A percentile compares a stretch with the other conserved stretches of the same genome.
phyloP scores from a whole-genome alignment of 2,888 invertebrate genomes.

The Perizoma affinitatum region DNA sequence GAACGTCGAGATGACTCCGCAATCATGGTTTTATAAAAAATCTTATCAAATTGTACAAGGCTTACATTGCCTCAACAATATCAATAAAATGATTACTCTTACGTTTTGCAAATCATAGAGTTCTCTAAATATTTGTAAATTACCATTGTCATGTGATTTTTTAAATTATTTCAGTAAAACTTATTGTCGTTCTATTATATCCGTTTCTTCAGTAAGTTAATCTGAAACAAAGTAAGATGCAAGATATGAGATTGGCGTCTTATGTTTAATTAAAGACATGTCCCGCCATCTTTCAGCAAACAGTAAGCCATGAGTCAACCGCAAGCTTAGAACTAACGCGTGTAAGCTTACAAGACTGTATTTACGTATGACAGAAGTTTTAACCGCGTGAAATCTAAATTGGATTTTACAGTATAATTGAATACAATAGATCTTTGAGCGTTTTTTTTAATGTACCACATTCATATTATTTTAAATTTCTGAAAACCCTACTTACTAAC shows the following conservation, averaged over 20 bases:
- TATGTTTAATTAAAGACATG: conserved; percentile 37
- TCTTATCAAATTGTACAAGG: conserved; percentile 39
- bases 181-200: conserved; percentile 53
- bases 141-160: conserved; percentile 35
- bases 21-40: conserved; percentile 50
- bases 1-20: conserved; percentile 59
- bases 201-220: conserved; percentile 38
- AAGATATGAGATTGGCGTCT: conserved; percentile 22
- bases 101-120: conserved; percentile 43
- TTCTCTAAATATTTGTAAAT: conserved; percentile 32
- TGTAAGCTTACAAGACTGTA: conserved; percentile 34
- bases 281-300: conserved; percentile 33
- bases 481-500: too few species aligned
- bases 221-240: conserved; percentile 63
- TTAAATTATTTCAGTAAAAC: conserved; percentile 47
- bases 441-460: too few species aligned
- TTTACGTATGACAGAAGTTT: conserved; percentile 37
- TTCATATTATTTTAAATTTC: too few species aligned
- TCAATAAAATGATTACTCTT: conserved; percentile 43
- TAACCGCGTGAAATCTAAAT: conserved; percentile 36
- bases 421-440: too few species aligned
- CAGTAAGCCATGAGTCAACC: conserved; percentile 35
- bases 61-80: conserved; percentile 57
- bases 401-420: conserved; percentile 28
- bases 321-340: conserved; percentile 28